phyloP scores from a whole-genome alignment of 2,113 vertebrate species.

The Macaca nemestrina region DNA sequence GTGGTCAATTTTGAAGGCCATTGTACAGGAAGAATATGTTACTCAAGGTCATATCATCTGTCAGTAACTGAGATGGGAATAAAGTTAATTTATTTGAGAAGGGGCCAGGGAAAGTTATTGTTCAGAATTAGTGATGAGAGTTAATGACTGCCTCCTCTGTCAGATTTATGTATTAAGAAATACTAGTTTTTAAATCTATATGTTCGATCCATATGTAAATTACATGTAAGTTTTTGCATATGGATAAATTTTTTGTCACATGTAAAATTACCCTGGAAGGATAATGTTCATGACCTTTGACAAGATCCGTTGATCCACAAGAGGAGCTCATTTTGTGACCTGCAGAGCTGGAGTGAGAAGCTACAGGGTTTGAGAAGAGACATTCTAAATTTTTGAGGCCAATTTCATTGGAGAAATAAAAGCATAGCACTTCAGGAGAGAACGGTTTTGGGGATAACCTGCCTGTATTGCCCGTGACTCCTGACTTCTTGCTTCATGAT shows the following conservation, averaged over 20 bases:
- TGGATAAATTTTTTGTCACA: not conserved
- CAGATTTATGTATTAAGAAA: not conserved
- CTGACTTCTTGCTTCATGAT: not conserved
- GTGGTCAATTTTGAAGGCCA: not conserved
- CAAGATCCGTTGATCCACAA: not conserved
- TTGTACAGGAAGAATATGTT: not conserved
- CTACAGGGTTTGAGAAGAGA: not conserved
- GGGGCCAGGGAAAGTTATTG: not conserved
- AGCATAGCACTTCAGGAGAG: not conserved
- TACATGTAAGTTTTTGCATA: not conserved
- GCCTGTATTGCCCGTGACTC: not conserved
- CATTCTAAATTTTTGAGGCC: not conserved
- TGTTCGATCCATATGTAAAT: not conserved
- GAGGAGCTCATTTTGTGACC: not conserved
- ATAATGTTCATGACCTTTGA: not conserved
- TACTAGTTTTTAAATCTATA: not conserved
- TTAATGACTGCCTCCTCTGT: not conserved
- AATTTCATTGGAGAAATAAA: not conserved
- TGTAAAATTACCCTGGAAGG: not conserved
- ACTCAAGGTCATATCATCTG: not conserved
- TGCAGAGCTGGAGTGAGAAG: not conserved
- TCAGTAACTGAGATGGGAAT: not conserved
- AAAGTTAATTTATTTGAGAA: conserved; percentile 3
- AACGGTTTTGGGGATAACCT: not conserved
- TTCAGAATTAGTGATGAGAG: not conserved